phyloP scores from a whole-genome alignment of 2,113 vertebrate genomes.

The Ailuropoda melanoleuca region DNA sequence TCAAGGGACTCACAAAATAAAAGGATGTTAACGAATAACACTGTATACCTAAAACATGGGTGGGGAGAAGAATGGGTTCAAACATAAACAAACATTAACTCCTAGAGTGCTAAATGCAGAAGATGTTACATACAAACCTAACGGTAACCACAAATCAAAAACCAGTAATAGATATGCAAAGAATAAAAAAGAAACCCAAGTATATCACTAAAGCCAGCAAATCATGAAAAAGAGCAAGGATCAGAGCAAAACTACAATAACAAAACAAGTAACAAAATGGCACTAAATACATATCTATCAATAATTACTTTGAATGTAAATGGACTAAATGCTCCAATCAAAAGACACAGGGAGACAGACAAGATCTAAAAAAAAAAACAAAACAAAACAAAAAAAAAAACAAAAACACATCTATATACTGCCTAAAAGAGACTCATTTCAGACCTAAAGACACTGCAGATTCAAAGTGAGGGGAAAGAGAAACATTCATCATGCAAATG shows the following conservation, averaged over 20 bases:
- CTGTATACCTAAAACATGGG: neutral
- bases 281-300: neutral
- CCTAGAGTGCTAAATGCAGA: neutral
- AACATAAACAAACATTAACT: neutral
- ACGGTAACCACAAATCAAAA: neutral
- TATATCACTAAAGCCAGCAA: neutral
- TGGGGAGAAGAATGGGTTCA: neutral
- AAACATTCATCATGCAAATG: neutral
- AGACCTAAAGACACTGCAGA: neutral
- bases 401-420: neutral
- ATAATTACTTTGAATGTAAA: neutral
- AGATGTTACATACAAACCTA: neutral
- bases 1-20: neutral
- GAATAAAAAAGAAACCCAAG: neutral
- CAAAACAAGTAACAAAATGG: neutral
- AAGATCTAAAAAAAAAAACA: neutral
- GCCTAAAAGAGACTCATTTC: neutral
- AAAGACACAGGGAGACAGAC: neutral
- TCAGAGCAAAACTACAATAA: neutral
- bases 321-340: neutral
- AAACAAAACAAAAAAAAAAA: neutral
- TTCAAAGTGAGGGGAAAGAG: neutral
- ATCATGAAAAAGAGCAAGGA: neutral
- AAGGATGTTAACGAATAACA: neutral
- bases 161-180: neutral